These are phyloP conservation scores for Sylvia borin DNA, from an alignment of 2,797 vertebrate species.

Conservation along the genomic window DNA sequence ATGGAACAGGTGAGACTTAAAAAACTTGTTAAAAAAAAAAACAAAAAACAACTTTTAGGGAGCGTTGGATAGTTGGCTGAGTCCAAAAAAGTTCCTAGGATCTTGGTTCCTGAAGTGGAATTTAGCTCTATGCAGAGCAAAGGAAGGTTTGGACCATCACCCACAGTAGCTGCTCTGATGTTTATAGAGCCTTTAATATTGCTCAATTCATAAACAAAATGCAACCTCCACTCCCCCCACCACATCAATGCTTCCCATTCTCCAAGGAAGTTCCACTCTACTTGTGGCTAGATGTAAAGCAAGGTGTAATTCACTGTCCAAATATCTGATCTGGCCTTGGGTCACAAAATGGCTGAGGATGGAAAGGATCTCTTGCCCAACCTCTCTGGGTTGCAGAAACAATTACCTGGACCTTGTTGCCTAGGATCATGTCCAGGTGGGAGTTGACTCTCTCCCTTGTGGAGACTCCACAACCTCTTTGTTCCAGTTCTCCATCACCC, in stretches of 20 bases:
- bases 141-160: neutral
- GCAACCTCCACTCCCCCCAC: neutral
- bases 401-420: neutral
- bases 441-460: neutral
- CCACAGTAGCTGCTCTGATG: neutral
- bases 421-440: neutral
- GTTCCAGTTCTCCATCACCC: neutral
- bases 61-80: neutral
- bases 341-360: neutral
- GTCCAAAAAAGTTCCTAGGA: neutral
- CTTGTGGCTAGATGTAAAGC: neutral
- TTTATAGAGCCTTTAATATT: neutral
- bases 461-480: neutral
- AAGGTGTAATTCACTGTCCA: neutral
- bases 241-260: rapidly evolving
- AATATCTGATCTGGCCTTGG: neutral
- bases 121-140: neutral
- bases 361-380: neutral
- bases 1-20: neutral
- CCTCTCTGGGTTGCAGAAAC: neutral
- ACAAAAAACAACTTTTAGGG: neutral
- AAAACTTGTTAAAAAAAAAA: neutral
- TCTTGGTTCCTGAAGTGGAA: neutral
- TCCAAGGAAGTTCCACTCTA: neutral
- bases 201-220: neutral